Evolutionary conservation across 2,113 vertebrate genomes (phyloP), one percentile per base, ranked within the genome.

Genomic region (Malurus cyaneus): DNA sequence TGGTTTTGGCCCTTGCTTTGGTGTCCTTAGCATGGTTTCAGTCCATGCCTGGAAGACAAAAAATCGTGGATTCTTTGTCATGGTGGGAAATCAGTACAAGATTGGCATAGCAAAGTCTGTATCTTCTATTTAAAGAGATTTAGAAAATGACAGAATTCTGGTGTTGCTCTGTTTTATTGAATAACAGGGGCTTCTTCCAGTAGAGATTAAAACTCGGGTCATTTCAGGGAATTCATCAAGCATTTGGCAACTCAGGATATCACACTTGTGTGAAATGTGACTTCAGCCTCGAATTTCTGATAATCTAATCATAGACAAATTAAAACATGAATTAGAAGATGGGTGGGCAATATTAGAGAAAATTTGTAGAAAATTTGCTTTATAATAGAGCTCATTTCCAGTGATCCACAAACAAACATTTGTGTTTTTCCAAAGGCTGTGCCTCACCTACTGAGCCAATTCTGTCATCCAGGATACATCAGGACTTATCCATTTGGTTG

Each of bases 391-490:
- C 0, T 5, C 19, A 6, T 47, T 66, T 82, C 52, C 19, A 26
- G 21, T 78, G 39, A 13, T 39, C 15, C 5, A 32, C 24, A 47
- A 78, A 14, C 14, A 64, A n/a, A 49, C 8, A 6, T 18, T 9
- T n/a, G 6, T 20, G 1, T 18, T 82, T 86, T 79, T 86, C 88
- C 4, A 1, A 80, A 83, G 89, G 82, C 67, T 52, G 26, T 61
- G n/a, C 29, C 50, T 92, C 67, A 60, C 81, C 85, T 76, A 13
- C 77, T 92, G 92, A 96, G 73, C 72, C 77, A 71, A 21, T 93
- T 93, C 93, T 95, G 88, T 86, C 88, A 92, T 14, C 72, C 69
- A 46, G n/a, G 31, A 86, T 78, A 23, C 49, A 61, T 88, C 94
- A 93, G 28, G 4, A 13, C 8, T 17, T 24, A 52, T 86, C 39